A percentile compares a stretch with the other conserved stretches of the same genome.
These are phyloP conservation scores for Macaria notata DNA, from an alignment of 2,888 invertebrate genomes.

Conservation along the genomic window DNA sequence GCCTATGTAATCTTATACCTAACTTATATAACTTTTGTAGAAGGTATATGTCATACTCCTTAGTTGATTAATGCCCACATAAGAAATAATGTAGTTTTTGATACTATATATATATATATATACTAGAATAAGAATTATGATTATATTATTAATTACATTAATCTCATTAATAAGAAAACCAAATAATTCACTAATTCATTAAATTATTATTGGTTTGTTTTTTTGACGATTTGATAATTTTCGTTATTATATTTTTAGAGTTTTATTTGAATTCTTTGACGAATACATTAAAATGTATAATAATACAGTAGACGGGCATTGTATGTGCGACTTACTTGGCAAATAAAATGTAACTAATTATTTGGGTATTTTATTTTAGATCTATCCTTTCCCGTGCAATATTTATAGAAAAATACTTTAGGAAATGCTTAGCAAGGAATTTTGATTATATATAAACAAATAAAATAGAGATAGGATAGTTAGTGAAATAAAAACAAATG, in stretches of 20 bases:
- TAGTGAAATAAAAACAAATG: too few relatives aligned
- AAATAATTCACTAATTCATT: conserved; percentile 36
- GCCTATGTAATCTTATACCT: conserved; percentile 25
- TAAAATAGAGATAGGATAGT: too few relatives aligned
- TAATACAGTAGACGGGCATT: conserved; percentile 28
- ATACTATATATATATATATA: conserved; percentile 34
- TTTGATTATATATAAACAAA: too few relatives aligned
- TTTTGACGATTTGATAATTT: conserved; percentile 29
- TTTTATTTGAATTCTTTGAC: conserved; percentile 31
- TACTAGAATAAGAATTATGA: conserved; percentile 24
- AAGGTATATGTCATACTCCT: conserved; percentile 29
- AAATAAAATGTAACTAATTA: conserved; percentile 35
- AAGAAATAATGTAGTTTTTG: conserved; percentile 36
- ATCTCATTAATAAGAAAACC: conserved; percentile 34
- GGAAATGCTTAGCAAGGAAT: too few relatives aligned
- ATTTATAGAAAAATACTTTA: too few relatives aligned
- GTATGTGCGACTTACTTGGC: conserved; percentile 27
- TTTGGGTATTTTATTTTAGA: conserved; percentile 18
- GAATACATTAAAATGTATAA: conserved; percentile 25
- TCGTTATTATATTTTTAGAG: conserved; percentile 32
- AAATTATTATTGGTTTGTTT: conserved; percentile 39
- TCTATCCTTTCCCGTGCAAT: too few relatives aligned
- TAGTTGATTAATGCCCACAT: conserved; percentile 25
- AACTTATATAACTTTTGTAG: conserved; percentile 18
- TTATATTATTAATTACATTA: conserved; percentile 27